phyloP scores from a whole-genome alignment of 2,888 invertebrate genomes.

The Reticulitermes lucifugus region DNA sequence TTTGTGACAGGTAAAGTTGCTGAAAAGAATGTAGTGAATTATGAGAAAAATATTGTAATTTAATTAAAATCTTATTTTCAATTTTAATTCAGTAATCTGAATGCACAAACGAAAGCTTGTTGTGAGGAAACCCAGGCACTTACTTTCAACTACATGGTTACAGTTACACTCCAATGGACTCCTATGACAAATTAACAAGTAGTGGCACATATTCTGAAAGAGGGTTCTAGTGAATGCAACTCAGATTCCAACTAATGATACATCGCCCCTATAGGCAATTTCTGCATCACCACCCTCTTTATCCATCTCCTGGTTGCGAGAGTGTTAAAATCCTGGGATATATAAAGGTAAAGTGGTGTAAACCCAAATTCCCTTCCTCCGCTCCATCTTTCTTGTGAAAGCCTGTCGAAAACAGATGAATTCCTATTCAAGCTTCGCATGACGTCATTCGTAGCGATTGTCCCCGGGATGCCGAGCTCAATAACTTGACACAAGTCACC shows the following conservation, averaged over 20 bases:
- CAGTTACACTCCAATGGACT: constrained; percentile 10
- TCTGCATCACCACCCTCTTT: constrained; percentile 15
- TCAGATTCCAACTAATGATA: constrained; percentile 5
- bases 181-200: constrained; percentile 26
- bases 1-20: no score
- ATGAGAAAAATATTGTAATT: no score
- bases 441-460: constrained; percentile 10
- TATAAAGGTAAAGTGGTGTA: constrained; percentile 20
- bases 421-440: constrained; percentile 19
- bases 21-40: no score
- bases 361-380: constrained; percentile 3
- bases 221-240: background rate
- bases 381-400: background rate
- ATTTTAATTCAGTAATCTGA: no score
- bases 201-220: constrained; percentile 3
- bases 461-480: background rate
- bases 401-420: constrained; percentile 33
- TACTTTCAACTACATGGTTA: background rate
- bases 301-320: background rate
- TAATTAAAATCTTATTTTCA: no score
- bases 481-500: constrained; percentile 7
- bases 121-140: background rate
- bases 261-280: constrained; percentile 25
- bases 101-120: background rate
- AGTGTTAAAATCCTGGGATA: constrained; percentile 21